Conservation (phyloP, 2,888 invertebrate species). For the Rhodophaea formosa region DNA sequence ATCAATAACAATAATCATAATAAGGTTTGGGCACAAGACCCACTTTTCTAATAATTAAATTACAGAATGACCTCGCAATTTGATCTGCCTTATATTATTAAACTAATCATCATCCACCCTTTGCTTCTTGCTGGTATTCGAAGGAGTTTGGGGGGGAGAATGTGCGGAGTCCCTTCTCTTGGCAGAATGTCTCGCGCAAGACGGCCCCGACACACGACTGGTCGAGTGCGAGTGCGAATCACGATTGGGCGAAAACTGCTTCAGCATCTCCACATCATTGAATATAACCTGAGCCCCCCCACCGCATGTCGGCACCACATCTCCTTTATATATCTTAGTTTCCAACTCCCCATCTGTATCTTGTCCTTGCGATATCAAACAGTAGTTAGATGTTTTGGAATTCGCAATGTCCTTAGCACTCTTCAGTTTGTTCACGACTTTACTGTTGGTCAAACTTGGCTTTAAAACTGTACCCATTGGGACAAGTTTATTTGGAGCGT, state of each 20-base stretch:
- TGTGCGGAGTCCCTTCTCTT: slow-evolving; percentile 64
- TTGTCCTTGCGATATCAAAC: slow-evolving; percentile 94
- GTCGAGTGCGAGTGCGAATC: slow-evolving; percentile 45
- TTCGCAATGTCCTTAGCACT: slow-evolving; percentile 88
- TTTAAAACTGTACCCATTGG: slow-evolving; percentile 95
- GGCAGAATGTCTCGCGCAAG: slow-evolving; percentile 68
- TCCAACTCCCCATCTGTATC: slow-evolving; percentile 96
- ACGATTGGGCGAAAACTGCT: slow-evolving; percentile 87
- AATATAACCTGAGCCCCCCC: slow-evolving; percentile 98
- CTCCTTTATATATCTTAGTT: slow-evolving; percentile 96
- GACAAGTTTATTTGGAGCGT: slow-evolving; percentile 89
- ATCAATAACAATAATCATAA: neutral
- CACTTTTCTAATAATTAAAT: too few relatives aligned
- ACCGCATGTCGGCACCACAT: slow-evolving; percentile 95
- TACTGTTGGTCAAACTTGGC: slow-evolving; percentile 89
- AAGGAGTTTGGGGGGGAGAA: slow-evolving; percentile 70
- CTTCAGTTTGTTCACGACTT: slow-evolving; percentile 91
- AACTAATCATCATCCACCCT: slow-evolving; percentile 58
- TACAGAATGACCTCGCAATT: too few relatives aligned
- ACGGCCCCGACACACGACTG: slow-evolving; percentile 46
- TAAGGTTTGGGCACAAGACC: neutral
- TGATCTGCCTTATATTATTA: too few relatives aligned
- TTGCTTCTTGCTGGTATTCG: slow-evolving; percentile 72
- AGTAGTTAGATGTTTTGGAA: slow-evolving; percentile 90
- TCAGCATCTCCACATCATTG: slow-evolving; percentile 94